Percentiles rank a stretch among this genome's conserved stretches.
Evolutionary conservation across 2,888 invertebrate genomes (phyloP).

Genomic region (Camptogramma bilineatum): DNA sequence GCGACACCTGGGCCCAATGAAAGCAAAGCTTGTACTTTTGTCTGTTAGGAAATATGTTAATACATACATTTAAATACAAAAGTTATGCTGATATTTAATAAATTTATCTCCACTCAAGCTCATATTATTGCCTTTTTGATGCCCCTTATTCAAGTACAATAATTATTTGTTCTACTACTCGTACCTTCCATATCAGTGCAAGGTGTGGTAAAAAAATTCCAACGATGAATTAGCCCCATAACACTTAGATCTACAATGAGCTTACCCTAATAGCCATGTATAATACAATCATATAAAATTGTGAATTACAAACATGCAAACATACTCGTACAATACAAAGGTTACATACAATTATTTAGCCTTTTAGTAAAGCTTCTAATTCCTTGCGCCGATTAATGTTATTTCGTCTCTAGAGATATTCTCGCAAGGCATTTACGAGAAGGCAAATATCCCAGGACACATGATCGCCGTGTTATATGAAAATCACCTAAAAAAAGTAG

Average conservation of each 20-base stretch:
- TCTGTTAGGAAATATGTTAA: too few species aligned
- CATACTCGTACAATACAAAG: conserved; percentile 36
- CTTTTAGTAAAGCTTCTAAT: conserved; percentile 29
- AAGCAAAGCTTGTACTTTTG: too few species aligned
- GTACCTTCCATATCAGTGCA: not conserved
- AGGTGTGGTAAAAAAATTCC: not conserved
- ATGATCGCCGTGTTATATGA: not conserved
- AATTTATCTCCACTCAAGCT: not conserved
- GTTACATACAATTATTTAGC: conserved; percentile 44
- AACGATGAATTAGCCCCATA: conserved; percentile 34
- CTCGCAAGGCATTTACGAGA: not conserved
- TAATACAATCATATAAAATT: conserved; percentile 47
- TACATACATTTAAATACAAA: too few species aligned
- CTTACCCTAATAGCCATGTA: conserved; percentile 41
- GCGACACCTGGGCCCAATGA: not conserved
- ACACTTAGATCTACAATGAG: conserved; percentile 34
- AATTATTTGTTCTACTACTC: not conserved
- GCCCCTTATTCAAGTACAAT: not conserved
- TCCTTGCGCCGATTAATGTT: conserved; percentile 2
- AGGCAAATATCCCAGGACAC: not conserved
- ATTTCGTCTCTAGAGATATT: not conserved
- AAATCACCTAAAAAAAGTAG: too few species aligned
- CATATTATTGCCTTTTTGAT: not conserved
- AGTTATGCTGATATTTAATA: not conserved
- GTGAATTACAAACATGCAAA: conserved; percentile 46